Conservation (phyloP, 2,888 invertebrate species). For the Microctonus hyperodae region DNA sequence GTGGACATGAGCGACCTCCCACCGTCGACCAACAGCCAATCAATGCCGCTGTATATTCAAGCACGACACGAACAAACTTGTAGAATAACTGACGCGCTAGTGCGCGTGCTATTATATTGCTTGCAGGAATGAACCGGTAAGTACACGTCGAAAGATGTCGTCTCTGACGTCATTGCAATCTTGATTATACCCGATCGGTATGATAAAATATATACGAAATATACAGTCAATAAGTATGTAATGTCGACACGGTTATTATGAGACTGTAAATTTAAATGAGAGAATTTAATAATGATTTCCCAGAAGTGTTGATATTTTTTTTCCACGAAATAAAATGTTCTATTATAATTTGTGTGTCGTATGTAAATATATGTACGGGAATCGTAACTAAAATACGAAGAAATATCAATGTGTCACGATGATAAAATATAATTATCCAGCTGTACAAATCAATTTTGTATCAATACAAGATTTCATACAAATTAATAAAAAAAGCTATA, state of each 20-base stretch:
- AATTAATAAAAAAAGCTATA: not conserved
- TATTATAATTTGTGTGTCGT: not conserved
- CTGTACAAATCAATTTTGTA: not conserved
- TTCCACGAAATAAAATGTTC: not conserved
- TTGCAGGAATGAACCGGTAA: conserved; percentile 18
- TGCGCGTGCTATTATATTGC: conserved; percentile 2
- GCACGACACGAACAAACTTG: not conserved
- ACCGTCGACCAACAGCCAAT: conserved; percentile 8
- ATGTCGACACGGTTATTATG: not conserved
- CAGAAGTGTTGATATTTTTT: not conserved
- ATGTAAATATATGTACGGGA: not conserved
- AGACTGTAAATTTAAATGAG: not conserved
- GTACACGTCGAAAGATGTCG: conserved; percentile 14
- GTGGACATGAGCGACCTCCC: conserved; percentile 21
- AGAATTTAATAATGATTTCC: not conserved
- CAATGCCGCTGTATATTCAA: not conserved
- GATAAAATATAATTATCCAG: not conserved
- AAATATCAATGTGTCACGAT: not conserved
- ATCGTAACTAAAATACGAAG: not conserved
- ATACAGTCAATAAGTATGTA: conserved; percentile 6
- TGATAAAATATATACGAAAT: conserved; percentile 47
- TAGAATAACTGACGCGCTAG: conserved; percentile 11
- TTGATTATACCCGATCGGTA: conserved; percentile 51
- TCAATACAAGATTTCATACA: not conserved
- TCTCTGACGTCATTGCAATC: conserved; percentile 54